Base-by-base conservation (phyloP, 1,140 invertebrate genomes). In the Drosophila sp. region DNA sequence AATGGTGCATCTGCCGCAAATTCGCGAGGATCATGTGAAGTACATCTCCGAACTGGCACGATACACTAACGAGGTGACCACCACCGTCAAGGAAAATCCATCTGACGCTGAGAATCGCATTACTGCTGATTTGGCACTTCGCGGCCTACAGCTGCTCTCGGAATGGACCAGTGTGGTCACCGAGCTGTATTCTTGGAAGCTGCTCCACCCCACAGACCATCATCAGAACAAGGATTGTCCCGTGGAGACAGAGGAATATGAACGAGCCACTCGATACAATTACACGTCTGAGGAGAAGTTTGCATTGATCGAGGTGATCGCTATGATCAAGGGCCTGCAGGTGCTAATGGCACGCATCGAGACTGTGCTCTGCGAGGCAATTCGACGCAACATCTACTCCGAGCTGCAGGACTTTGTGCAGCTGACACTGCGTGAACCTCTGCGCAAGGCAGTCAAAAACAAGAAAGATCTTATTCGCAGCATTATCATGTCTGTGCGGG, bases 311-410 rank as follows among this genome's bases (percentile, higher is more conserved):
- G 98, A 99, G 93, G 97, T 99, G 13, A 99, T 99, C 78, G 98
- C 98, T 0, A 99, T 99, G 98, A 99, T 99, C 76, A 99, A 99
- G 93, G 98, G 98, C 2, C 93, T 99, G 7, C 99, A 99, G 93
- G 97, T 99, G 32, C 92, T 99, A 40, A 98, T 99, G 97, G 96
- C 97, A 4, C 94, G 98, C 48, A 99, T 99, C 95, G 99, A 99
- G 93, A 98, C 97, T 0, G 97, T 99, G 0, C 98, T 99, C 91
- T 97, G 97, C 32, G 98, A 99, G 92, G 97, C 98, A 0, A 99
- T 99, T 41, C 93, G 98, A 32, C 93, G 97, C 34, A 97, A 98
- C 92, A 98, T 99, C 77, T 99, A 99, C 93, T 96, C 98, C 0
- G 98, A 99, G 91, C 93, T 99, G 36, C 99, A 99, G 93, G 97